Base-by-base conservation (phyloP, 2,888 invertebrate species). In the Argyra leucocephala region DNA sequence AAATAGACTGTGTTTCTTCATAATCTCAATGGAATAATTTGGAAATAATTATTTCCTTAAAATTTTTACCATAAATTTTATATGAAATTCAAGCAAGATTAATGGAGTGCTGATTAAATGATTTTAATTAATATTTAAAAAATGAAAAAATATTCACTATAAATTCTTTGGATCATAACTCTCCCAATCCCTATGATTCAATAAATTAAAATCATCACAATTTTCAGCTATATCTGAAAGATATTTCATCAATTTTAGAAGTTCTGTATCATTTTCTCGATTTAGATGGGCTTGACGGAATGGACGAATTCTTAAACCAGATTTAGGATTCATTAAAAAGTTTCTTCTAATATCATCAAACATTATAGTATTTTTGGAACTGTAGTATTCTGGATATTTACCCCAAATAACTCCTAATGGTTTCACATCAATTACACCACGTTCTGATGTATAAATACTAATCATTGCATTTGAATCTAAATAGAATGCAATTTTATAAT, bases 391-490 rank as follows among this genome's bases (percentile, higher is more conserved):
- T 1, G 88, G 84, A 75, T 88, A 96, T 75, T 94, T 92, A 18
- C 96, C 96, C 97, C 97, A 98, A 69, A 98, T 95, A 0, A 98
- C 93, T 7, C 94, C 96, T 66, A 98, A 81, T 0, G 97, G 96
- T 82, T 97, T 97, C 0, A 95, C 96, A 81, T 96, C 91, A 68
- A 95, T 88, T 7, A 95, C 88, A 0, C 96, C 96, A 79, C 93
- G 91, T 75, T 94, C 93, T 12, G 91, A 87, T 0, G 91, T 89
- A 72, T 93, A 89, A 1, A 97, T 91, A 2, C 93, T 93, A 69
- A 97, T 97, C 96, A 97, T 97, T 0, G 96, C 96, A 68, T 89
- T 80, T 65, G 89, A 90, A 76, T 97, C 97, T 67, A 97, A 80
- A 79, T 95, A 90, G 80, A 96, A 96, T 76, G 90, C 86, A 66